A percentile compares a stretch with the other conserved stretches of the same genome.
Evolutionary conservation across 2,797 vertebrate genomes (phyloP).

Genomic region (Dipus sagitta): DNA sequence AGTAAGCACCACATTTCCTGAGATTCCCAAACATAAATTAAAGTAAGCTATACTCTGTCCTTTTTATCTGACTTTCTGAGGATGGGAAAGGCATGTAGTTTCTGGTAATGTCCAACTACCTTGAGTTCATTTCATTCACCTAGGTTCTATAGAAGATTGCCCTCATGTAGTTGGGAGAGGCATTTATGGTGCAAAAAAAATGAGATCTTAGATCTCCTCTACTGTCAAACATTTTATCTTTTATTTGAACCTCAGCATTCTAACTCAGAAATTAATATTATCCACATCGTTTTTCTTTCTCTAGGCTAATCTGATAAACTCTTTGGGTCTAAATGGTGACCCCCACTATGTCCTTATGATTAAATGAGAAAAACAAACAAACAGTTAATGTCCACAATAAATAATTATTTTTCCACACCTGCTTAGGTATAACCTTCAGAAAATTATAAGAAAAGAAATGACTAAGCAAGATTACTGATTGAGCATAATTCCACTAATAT

Average conservation of each 20-base stretch:
- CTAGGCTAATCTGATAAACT: not conserved
- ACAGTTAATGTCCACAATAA: not conserved
- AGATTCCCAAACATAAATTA: slow-evolving; percentile 1
- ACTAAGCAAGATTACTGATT: not conserved
- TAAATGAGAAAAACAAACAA: not conserved
- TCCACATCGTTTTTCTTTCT: not conserved
- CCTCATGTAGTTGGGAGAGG: not conserved
- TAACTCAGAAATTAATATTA: not conserved
- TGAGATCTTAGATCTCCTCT: not conserved
- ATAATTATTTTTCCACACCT: not conserved
- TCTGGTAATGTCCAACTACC: not conserved
- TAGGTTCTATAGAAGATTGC: not conserved
- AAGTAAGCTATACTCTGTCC: not conserved
- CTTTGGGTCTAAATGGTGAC: not conserved
- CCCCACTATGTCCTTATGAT: not conserved
- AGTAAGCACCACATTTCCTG: not conserved
- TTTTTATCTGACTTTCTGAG: not conserved
- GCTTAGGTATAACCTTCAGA: not conserved
- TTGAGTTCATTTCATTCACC: not conserved
- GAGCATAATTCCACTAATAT: not conserved
- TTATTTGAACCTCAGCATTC: not conserved
- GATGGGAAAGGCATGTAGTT: not conserved
- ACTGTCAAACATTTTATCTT: not conserved
- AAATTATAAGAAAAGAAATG: slow-evolving; percentile 15
- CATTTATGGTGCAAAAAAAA: not conserved